These are phyloP conservation scores for Sturnira hondurensis DNA, from an alignment of 2,113 vertebrate species.

Conservation along the genomic window DNA sequence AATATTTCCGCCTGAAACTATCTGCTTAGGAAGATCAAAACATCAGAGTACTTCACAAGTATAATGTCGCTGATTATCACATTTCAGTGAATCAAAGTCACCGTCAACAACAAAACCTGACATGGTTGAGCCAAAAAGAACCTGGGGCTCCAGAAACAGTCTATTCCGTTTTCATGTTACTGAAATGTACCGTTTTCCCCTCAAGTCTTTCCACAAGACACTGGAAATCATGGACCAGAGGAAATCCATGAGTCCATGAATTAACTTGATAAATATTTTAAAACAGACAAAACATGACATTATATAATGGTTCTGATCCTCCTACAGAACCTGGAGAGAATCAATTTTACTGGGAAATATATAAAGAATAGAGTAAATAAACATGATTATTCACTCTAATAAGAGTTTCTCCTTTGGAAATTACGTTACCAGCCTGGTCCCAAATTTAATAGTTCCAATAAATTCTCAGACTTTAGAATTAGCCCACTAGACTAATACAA, in stretches of 20 bases:
- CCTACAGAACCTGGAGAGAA: neutral
- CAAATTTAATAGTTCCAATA: neutral
- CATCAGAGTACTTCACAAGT: neutral
- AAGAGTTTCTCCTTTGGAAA: neutral
- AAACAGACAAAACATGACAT: neutral
- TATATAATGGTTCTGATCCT: neutral
- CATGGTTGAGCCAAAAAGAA: neutral
- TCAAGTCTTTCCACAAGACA: neutral
- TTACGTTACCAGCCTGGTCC: neutral
- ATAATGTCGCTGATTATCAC: neutral
- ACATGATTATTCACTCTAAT: neutral
- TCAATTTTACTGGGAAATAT: neutral
- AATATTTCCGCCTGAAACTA: slow-evolving; percentile 1
- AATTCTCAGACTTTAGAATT: neutral
- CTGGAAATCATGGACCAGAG: neutral
- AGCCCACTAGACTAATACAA: neutral
- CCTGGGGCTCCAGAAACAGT: neutral
- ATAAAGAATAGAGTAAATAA: neutral
- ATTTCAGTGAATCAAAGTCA: neutral
- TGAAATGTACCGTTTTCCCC: neutral
- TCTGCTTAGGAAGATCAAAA: neutral
- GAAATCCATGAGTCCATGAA: neutral
- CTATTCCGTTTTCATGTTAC: neutral
- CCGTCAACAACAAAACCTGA: neutral
- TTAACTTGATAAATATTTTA: slow-evolving; percentile 1